phyloP scores from a whole-genome alignment of 2,113 vertebrate species.

The Calyptomena viridis region DNA sequence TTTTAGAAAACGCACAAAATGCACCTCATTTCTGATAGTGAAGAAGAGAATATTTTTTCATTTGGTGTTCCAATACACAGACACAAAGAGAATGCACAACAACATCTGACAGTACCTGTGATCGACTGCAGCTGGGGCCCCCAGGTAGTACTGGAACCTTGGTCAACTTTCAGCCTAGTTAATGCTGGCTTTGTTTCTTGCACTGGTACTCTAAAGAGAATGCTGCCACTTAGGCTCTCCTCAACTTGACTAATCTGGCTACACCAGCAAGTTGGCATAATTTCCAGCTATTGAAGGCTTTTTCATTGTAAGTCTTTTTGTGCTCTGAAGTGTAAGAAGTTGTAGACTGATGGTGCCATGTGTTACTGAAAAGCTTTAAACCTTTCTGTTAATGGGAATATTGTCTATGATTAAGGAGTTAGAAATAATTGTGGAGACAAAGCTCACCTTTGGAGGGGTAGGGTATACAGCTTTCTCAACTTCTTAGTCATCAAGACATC shows the following conservation, averaged over 20 bases:
- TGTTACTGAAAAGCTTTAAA: not conserved
- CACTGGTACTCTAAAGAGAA: not conserved
- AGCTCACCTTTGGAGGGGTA: not conserved
- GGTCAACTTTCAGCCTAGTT: not conserved
- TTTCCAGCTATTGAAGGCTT: not conserved
- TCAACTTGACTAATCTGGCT: not conserved
- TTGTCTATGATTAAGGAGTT: not conserved
- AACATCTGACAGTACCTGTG: not conserved
- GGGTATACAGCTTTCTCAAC: not conserved
- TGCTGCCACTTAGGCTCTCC: rapidly evolving
- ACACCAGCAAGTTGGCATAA: not conserved
- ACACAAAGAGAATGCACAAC: not conserved
- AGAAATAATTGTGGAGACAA: not conserved
- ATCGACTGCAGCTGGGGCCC: not conserved
- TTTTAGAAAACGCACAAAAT: not conserved
- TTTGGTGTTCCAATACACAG: not conserved
- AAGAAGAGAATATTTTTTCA: not conserved
- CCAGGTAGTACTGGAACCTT: not conserved
- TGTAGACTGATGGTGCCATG: not conserved
- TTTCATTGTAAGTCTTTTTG: not conserved
- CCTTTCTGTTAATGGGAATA: not conserved
- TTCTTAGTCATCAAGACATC: not conserved
- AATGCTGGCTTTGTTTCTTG: not conserved
- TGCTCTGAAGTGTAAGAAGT: not conserved
- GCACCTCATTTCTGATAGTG: not conserved